A percentile compares a stretch with the other conserved stretches of the same genome.
Evolutionary conservation across 2,797 vertebrate genomes (phyloP).

Genomic region (Neomorphus geoffroyi): DNA sequence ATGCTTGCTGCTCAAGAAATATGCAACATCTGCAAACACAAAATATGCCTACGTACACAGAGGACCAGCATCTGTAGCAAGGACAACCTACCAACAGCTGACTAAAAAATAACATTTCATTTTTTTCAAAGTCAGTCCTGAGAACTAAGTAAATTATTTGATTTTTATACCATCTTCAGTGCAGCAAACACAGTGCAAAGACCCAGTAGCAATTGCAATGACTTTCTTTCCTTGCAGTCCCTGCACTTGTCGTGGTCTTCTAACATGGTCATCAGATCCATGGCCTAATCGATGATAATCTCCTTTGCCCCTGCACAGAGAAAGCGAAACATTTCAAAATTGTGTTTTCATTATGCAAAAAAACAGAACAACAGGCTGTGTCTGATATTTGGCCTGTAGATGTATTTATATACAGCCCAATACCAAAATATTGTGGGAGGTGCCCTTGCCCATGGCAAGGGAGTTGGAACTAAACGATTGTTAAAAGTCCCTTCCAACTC

Average conservation of each 20-base stretch:
- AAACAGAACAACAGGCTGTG: fast-evolving
- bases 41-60: background rate
- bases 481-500: no score
- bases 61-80: background rate
- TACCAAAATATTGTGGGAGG: no score
- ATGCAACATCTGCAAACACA: background rate
- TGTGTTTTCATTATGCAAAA: background rate
- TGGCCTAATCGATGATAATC: constrained; percentile 97
- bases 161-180: constrained; percentile 91
- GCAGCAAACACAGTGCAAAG: constrained; percentile 98
- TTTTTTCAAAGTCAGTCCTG: background rate
- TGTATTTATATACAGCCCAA: background rate
- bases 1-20: background rate
- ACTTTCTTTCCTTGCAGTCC: constrained; percentile 98
- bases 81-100: background rate
- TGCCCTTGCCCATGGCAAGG: no score
- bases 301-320: constrained; percentile 91
- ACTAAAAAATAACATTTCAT: background rate
- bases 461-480: no score
- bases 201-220: constrained; percentile 98
- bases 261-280: constrained; percentile 96
- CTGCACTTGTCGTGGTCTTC: constrained; percentile 95
- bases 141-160: background rate
- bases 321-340: background rate
- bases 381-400: background rate